Evolutionary conservation across 2,797 vertebrate genomes (phyloP).

Genomic region (Acanthiza pusilla): DNA sequence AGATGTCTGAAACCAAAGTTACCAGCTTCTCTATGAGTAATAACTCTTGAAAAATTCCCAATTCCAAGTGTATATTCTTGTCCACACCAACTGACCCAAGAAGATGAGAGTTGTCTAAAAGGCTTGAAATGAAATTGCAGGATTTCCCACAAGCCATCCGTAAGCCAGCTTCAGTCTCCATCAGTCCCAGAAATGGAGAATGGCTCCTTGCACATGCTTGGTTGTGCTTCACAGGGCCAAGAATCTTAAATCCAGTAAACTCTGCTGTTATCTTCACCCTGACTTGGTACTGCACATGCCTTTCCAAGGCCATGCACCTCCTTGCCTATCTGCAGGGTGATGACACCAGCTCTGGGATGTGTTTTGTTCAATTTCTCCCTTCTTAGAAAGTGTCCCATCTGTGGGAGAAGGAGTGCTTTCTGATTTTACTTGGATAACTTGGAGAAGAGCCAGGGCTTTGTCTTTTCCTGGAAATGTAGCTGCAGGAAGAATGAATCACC

Average conservation of each 20-base stretch:
- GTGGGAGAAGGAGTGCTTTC: background rate
- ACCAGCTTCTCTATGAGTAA: background rate
- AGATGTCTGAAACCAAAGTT: background rate
- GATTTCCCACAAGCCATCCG: background rate
- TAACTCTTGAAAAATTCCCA: background rate
- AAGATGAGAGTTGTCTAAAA: background rate
- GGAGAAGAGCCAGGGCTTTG: conserved; percentile 46
- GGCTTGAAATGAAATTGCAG: background rate
- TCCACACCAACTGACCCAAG: background rate
- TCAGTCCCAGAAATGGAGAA: background rate
- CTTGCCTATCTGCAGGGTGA: background rate
- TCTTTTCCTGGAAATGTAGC: conserved; percentile 55
- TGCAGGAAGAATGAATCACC: conserved; percentile 64
- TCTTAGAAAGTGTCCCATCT: conserved; percentile 54
- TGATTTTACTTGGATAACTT: conserved; percentile 15
- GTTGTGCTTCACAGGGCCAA: background rate
- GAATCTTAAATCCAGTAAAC: background rate
- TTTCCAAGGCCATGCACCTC: background rate
- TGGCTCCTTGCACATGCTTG: background rate
- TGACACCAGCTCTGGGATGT: background rate
- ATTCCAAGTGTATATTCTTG: background rate
- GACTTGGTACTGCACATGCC: background rate
- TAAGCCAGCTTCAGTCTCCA: background rate
- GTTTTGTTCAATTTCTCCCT: conserved; percentile 11
- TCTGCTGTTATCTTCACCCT: background rate